Conservation (phyloP, 2,113 vertebrate species). For the Osmerus mordax region DNA sequence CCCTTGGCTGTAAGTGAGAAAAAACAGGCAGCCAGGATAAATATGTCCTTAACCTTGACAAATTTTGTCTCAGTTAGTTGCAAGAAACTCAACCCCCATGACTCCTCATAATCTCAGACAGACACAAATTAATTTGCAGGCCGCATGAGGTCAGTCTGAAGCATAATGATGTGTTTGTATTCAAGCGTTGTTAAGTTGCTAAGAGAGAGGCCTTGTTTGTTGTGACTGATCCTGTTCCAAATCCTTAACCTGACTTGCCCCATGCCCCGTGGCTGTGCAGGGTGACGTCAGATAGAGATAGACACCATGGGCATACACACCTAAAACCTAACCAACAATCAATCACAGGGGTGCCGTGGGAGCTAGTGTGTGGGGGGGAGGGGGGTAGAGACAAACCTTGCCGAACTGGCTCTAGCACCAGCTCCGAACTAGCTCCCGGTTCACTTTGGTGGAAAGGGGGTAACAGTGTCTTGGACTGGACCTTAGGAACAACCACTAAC, state of each 20-base stretch:
- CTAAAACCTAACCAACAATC: too few species aligned
- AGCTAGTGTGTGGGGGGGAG: too few species aligned
- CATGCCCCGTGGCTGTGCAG: not conserved
- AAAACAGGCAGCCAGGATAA: slow-evolving; percentile 14
- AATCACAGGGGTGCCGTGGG: too few species aligned
- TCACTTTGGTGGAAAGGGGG: too few species aligned
- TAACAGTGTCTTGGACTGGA: too few species aligned
- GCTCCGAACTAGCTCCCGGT: too few species aligned
- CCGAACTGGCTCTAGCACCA: too few species aligned
- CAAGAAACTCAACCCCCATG: not conserved
- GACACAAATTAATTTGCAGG: slow-evolving; percentile 5
- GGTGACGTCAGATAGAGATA: too few species aligned
- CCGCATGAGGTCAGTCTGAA: slow-evolving; percentile 20
- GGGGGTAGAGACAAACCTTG: too few species aligned
- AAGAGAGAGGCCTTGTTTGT: slow-evolving; percentile 27
- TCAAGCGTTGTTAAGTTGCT: slow-evolving; percentile 30
- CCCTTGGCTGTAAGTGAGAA: not conserved
- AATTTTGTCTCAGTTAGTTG: slow-evolving; percentile 6
- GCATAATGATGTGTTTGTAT: slow-evolving; percentile 35
- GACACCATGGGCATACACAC: too few species aligned
- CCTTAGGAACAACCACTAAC: too few species aligned
- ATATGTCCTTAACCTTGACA: slow-evolving; percentile 15
- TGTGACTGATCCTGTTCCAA: slow-evolving; percentile 18
- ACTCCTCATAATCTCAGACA: slow-evolving; percentile 11
- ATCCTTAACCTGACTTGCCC: slow-evolving; percentile 28